Conservation (phyloP, 2,888 invertebrate genomes). For the Marronus borbonicus region DNA sequence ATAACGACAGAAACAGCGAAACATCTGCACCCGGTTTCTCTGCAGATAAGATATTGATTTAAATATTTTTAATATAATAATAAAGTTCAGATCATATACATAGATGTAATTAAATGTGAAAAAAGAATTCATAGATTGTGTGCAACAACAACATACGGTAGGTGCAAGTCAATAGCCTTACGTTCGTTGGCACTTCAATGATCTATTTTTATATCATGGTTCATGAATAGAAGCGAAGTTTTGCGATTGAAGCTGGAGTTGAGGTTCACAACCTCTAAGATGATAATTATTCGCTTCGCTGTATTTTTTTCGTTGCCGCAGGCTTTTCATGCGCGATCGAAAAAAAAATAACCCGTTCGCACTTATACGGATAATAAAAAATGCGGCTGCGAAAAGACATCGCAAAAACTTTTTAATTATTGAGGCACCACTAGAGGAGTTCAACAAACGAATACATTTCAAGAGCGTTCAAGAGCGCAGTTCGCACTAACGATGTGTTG, state of each 20-base stretch:
- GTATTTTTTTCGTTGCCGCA: conserved; percentile 13
- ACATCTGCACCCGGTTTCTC: no score
- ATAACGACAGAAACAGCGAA: no score
- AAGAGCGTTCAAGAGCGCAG: conserved; percentile 17
- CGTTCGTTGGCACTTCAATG: neutral
- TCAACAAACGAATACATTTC: conserved; percentile 26
- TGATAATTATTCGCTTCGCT: conserved; percentile 22
- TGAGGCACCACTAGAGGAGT: neutral
- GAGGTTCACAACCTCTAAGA: conserved; percentile 28
- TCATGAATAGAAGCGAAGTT: neutral
- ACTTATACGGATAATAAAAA: conserved; percentile 20
- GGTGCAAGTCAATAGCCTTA: conserved; percentile 6
- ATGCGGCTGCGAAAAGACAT: conserved; percentile 12
- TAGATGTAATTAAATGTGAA: no score
- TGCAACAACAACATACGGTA: neutral
- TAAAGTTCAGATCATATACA: no score
- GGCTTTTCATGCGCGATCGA: conserved; percentile 25
- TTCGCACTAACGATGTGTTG: conserved; percentile 34
- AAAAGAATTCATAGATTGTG: no score
- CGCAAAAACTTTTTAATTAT: conserved; percentile 42
- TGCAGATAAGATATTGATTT: no score
- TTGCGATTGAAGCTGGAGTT: neutral
- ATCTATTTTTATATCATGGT: neutral
- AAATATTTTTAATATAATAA: no score
- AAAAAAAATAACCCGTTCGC: conserved; percentile 15